A percentile compares a stretch with the other conserved stretches of the same genome.
phyloP scores from a whole-genome alignment of 2,888 invertebrate genomes.

The Girardia tigrina region DNA sequence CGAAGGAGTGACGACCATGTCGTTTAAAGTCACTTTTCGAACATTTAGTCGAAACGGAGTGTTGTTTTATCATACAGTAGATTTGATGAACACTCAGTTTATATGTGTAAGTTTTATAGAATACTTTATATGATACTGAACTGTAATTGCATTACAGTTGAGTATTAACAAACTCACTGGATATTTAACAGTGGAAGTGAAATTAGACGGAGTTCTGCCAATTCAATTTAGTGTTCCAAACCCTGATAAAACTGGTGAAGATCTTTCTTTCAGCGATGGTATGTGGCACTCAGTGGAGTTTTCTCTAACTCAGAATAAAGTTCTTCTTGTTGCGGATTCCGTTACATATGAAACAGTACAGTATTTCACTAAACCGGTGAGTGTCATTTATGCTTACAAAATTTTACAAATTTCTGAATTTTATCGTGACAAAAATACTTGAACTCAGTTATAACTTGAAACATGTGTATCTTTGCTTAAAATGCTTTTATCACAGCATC shows the following conservation, averaged over 20 bases:
- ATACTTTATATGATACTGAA: too few species aligned
- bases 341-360: neutral
- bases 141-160: too few species aligned
- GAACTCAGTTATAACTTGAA: too few species aligned
- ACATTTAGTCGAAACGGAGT: constrained; percentile 29
- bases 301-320: neutral
- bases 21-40: constrained; percentile 19
- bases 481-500: too few species aligned
- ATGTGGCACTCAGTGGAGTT: constrained; percentile 35
- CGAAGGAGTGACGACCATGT: neutral
- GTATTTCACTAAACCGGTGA: neutral
- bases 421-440: too few species aligned
- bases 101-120: neutral
- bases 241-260: neutral
- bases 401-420: too few species aligned
- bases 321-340: neutral
- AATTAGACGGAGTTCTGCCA: neutral
- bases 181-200: neutral
- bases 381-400: neutral
- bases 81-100: neutral
- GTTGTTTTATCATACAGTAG: constrained; percentile 6
- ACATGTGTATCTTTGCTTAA: too few species aligned
- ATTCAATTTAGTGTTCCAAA: neutral
- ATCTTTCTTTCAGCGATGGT: constrained; percentile 35
- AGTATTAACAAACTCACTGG: neutral